Evolutionary conservation across 1,140 invertebrate species (phyloP), one percentile per base, ranked within the genome.

Genomic region (Pseudomyrmex flavicornis): DNA sequence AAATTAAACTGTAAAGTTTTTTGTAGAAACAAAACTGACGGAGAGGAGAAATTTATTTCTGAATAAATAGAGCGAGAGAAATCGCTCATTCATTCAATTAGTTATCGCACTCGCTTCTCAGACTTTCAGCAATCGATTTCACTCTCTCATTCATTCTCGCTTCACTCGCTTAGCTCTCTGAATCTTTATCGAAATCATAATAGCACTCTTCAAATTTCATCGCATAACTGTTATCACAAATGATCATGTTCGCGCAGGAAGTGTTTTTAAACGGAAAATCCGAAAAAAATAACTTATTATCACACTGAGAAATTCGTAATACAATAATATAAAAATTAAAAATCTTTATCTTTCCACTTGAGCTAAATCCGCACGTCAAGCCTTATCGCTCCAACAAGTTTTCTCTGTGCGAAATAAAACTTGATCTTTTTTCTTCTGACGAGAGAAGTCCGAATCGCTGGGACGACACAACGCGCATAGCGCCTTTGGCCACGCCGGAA

Each of bases 401-500:
- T 62, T 13, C 22, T n/a, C 35, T 35, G 5, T 35, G 35, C 35
- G 35, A 35, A 35, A 22, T 9, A 22, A 70, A 10, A 70, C 13
- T 56, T 13, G 56, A 0, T 15, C 2, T 44, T 65, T 20, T 65
- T 54, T 15, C 35, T 10, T 7, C 17, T 26, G 48, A 15, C 50
- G n/a, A 63, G n/a, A 63, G 3, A 73, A 93, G 92, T 62, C 89
- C 85, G 13, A 89, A 68, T 52, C 89, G 89, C 26, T 93, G 92
- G 92, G 91, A 91, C 22, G 90, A 89, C 3, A 59, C 76, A 0
- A 86, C 88, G 22, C 90, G 93, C 13, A 93, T 96, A 22, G 97
- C 97, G 0, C 97, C 98, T 0, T 91, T 98, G 22, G 98, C 98
- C 1, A 97, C 97, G 44, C 97, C 98, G 1, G 97, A 98, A 92